phyloP scores from a whole-genome alignment of 2,113 vertebrate genomes.

The Daphoenositta chrysoptera region DNA sequence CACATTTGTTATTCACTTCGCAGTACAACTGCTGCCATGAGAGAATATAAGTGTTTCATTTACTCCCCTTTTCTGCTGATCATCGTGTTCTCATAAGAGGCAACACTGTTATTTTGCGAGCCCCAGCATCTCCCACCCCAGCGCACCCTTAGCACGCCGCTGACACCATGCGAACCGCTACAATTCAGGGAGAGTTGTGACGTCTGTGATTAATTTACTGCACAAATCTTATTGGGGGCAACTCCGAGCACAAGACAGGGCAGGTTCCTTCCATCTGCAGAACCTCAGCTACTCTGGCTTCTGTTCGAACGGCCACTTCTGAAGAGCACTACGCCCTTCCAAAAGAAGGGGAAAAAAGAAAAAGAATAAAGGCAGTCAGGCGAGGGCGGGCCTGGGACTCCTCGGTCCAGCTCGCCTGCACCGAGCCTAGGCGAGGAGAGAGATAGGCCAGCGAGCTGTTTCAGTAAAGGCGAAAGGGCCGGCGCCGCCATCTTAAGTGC shows the following conservation, averaged over 20 bases:
- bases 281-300: neutral
- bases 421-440: accelerated
- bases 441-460: accelerated
- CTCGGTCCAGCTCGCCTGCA: too few relatives aligned
- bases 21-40: neutral
- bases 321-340: neutral
- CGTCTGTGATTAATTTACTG: neutral
- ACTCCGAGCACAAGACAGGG: neutral
- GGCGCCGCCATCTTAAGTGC: conserved; percentile 22
- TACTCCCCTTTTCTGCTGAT: neutral
- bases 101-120: neutral
- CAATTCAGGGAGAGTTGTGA: accelerated
- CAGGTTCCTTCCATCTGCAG: neutral
- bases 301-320: accelerated
- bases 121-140: neutral
- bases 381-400: accelerated
- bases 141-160: neutral
- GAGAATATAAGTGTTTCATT: neutral
- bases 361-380: accelerated
- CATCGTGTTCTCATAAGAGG: neutral
- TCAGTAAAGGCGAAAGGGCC: accelerated
- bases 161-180: neutral
- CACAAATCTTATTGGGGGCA: accelerated
- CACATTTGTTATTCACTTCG: neutral
- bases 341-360: accelerated